These are phyloP conservation scores for Rallus limicola DNA, from an alignment of 2,113 vertebrate species.

Conservation along the genomic window DNA sequence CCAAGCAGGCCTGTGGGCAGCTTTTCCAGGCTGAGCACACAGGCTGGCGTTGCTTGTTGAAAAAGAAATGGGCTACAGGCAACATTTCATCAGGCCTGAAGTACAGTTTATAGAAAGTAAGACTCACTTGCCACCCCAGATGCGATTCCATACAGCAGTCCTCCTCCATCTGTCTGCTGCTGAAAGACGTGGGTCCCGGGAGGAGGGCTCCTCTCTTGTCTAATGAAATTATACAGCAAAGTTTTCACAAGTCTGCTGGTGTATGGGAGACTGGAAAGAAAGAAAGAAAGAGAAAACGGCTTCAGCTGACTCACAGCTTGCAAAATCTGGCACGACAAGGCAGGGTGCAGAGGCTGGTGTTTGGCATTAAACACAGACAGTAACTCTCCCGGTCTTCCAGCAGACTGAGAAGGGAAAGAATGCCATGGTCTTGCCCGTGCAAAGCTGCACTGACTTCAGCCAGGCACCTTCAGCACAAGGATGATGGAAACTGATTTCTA, in stretches of 20 bases:
- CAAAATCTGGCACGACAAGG: not conserved
- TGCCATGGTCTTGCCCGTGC: not conserved
- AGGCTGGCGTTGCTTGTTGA: not conserved
- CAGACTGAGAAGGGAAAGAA: not conserved
- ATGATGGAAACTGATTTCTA: not conserved
- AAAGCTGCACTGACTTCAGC: not conserved
- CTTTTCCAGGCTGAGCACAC: not conserved
- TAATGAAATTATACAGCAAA: conserved; percentile 96
- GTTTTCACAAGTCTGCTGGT: conserved; percentile 98
- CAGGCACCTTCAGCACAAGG: not conserved
- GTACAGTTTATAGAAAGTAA: not conserved
- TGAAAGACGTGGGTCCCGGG: conserved; percentile 86
- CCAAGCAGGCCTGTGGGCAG: not conserved
- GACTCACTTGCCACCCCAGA: conserved; percentile 96
- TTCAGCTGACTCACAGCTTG: not conserved
- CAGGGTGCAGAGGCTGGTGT: not conserved
- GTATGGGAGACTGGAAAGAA: conserved; percentile 83
- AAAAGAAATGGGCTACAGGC: not conserved
- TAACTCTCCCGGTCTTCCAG: not conserved
- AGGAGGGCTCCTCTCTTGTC: conserved; percentile 95
- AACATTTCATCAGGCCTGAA: not conserved
- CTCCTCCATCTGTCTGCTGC: conserved; percentile 86
- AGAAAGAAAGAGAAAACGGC: conserved; percentile 12
- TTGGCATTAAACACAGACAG: not conserved
- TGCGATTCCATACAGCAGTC: conserved; percentile 92